phyloP scores from a whole-genome alignment of 2,888 invertebrate species.

The Andrena marginata region DNA sequence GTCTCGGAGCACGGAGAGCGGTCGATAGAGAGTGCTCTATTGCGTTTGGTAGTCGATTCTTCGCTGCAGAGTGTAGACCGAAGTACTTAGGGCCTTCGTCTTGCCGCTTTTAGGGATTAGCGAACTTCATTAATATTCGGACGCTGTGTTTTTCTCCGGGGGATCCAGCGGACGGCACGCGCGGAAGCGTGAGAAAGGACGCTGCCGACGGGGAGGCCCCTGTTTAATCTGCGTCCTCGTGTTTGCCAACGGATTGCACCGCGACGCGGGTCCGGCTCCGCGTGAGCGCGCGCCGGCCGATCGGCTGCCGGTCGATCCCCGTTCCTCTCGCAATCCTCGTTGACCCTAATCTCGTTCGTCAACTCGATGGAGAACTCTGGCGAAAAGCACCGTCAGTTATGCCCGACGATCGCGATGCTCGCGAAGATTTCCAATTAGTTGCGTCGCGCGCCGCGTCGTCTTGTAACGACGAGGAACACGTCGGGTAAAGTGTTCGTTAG shows the following conservation, averaged over 20 bases:
- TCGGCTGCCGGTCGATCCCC: too few relatives aligned
- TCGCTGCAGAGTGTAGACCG: conserved; percentile 7
- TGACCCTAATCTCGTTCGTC: neutral
- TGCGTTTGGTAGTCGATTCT: conserved; percentile 9
- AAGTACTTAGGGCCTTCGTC: conserved; percentile 9
- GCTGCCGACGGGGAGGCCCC: neutral
- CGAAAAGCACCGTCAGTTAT: neutral
- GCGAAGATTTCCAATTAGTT: conserved; percentile 66
- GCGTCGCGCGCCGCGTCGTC: conserved; percentile 28
- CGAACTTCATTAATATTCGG: conserved; percentile 23
- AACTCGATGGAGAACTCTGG: neutral
- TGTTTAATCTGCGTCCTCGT: conserved; percentile 15
- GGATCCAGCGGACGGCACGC: neutral
- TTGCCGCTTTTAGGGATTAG: neutral
- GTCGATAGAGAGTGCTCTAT: conserved; percentile 12
- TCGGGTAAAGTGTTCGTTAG: conserved; percentile 60
- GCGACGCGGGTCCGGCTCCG: conserved; percentile 8
- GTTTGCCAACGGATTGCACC: conserved; percentile 18
- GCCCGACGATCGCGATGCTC: conserved; percentile 7
- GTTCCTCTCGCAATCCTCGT: too few relatives aligned
- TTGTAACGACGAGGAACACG: conserved; percentile 50
- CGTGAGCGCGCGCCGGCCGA: too few relatives aligned
- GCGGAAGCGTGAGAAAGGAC: conserved; percentile 19
- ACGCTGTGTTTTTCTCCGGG: neutral
- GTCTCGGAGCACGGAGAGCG: neutral